These are phyloP conservation scores for Scelioninae gen. 2 DNA, from an alignment of 2,888 invertebrate genomes.

Conservation along the genomic window DNA sequence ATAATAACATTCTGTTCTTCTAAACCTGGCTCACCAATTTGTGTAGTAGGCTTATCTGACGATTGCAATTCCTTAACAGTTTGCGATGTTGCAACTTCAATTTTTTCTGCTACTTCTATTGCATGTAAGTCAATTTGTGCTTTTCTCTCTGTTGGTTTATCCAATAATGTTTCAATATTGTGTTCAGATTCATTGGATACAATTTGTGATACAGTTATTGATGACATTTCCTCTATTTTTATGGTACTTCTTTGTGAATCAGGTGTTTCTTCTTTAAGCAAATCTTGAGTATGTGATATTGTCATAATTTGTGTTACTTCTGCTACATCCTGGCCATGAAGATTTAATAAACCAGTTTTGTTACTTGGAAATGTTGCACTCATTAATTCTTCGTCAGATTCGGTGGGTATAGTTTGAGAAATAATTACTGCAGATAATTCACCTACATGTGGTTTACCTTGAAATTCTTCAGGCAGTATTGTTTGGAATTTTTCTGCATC, in stretches of 20 bases:
- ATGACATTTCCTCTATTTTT: constrained; percentile 65
- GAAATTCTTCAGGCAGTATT: constrained; percentile 63
- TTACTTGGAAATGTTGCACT: constrained; percentile 64
- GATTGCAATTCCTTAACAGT: constrained; percentile 70
- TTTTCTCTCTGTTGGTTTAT: constrained; percentile 25
- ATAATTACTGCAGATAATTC: constrained; percentile 67
- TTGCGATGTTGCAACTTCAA: constrained; percentile 75
- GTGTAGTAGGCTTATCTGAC: constrained; percentile 60
- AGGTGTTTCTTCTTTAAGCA: constrained; percentile 63
- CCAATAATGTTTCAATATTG: not conserved
- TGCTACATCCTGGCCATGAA: constrained; percentile 70
- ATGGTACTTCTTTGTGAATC: constrained; percentile 65
- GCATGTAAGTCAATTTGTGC: constrained; percentile 61
- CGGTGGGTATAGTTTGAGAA: constrained; percentile 64
- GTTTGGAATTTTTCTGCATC: constrained; percentile 15
- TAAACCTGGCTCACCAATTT: constrained; percentile 65
- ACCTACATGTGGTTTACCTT: constrained; percentile 66
- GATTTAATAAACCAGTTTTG: constrained; percentile 63
- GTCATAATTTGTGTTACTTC: constrained; percentile 71
- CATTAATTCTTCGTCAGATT: constrained; percentile 62
- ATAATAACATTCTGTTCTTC: constrained; percentile 67
- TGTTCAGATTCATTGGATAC: constrained; percentile 64
- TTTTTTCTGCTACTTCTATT: constrained; percentile 76
- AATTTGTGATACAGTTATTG: constrained; percentile 64
- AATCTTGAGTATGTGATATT: constrained; percentile 46